Percentiles rank a stretch among this genome's conserved stretches.
Conservation (phyloP, 2,113 vertebrate genomes). For the Climacteris rufus region DNA sequence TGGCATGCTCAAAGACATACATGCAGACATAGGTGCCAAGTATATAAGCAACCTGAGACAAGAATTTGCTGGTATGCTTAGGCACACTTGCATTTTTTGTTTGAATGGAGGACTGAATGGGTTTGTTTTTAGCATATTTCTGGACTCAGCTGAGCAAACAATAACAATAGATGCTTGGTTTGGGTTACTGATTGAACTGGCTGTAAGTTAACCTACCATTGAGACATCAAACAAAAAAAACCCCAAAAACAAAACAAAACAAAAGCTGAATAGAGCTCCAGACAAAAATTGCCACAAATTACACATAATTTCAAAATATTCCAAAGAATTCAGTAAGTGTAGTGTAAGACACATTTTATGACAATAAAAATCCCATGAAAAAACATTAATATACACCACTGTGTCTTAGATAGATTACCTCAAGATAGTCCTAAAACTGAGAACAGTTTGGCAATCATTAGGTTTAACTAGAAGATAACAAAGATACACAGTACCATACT, state of each 20-base stretch:
- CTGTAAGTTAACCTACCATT: background rate
- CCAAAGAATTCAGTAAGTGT: background rate
- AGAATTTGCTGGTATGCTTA: background rate
- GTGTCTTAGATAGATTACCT: background rate
- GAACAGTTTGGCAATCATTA: background rate
- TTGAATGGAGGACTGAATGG: background rate
- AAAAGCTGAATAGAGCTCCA: background rate
- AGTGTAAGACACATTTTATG: background rate
- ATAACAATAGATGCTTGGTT: background rate
- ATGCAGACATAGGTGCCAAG: background rate
- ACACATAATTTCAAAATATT: background rate
- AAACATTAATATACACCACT: background rate
- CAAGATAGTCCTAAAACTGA: background rate
- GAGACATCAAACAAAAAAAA: background rate
- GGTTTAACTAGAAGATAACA: background rate
- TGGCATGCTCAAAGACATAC: background rate
- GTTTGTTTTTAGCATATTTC: background rate
- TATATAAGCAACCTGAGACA: background rate
- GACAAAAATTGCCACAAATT: background rate
- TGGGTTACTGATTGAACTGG: background rate
- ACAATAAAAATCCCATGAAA: background rate
- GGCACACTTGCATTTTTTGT: background rate
- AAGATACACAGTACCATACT: background rate
- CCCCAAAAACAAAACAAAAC: background rate
- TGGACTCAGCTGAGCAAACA: background rate